phyloP scores from a whole-genome alignment of 2,888 invertebrate genomes.

The Mesopsocus fuscifrons region DNA sequence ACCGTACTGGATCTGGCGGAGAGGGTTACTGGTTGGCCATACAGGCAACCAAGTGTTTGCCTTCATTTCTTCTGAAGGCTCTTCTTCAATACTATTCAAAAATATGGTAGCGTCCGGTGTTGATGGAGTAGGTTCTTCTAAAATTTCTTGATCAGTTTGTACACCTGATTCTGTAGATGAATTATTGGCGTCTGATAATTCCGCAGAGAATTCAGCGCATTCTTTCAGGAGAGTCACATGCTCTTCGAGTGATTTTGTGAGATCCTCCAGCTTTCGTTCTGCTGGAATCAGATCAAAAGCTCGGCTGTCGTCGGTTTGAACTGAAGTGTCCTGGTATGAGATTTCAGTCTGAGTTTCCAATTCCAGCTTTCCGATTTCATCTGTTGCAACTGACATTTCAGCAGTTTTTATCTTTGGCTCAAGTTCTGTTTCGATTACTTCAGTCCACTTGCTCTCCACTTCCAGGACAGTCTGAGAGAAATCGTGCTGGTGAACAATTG shows the following conservation, averaged over 20 bases:
- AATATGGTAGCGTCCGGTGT: background rate
- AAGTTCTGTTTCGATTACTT: background rate
- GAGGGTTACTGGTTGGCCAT: background rate
- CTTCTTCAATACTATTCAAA: background rate
- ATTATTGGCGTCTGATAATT: background rate
- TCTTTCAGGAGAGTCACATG: constrained; percentile 2
- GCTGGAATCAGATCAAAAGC: background rate
- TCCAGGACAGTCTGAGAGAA: background rate
- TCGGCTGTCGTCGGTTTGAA: constrained; percentile 2
- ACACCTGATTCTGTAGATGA: background rate
- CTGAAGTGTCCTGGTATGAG: background rate
- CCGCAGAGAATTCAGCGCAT: constrained; percentile 1
- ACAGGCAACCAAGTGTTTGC: background rate
- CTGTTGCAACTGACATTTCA: background rate
- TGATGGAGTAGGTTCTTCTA: background rate
- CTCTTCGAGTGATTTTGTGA: constrained; percentile 5
- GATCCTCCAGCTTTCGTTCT: constrained; percentile 3
- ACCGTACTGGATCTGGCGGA: background rate
- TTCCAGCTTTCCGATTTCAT: background rate
- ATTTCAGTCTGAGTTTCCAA: background rate
- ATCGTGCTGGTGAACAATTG: background rate
- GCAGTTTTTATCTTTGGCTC: background rate
- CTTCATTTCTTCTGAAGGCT: background rate
- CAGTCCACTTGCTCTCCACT: background rate
- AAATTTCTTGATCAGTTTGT: background rate